phyloP scores from a whole-genome alignment of 2,797 vertebrate genomes.

The Okamejei kenojei region DNA sequence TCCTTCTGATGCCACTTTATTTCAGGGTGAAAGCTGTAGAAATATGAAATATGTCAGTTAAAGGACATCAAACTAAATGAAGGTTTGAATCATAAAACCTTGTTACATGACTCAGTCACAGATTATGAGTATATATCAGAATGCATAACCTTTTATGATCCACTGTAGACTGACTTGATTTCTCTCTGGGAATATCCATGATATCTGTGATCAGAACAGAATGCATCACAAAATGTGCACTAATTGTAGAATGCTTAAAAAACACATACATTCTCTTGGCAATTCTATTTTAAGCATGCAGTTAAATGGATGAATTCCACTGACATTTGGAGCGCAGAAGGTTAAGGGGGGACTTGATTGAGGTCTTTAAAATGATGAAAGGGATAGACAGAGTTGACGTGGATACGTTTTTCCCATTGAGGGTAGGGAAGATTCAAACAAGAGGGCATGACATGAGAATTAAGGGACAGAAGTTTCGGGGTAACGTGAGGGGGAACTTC shows the following conservation, averaged over 20 bases:
- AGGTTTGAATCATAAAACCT: not conserved
- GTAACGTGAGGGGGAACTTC: too few relatives aligned
- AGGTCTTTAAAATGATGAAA: too few relatives aligned
- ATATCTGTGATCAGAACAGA: slow-evolving; percentile 2
- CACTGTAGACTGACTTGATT: not conserved
- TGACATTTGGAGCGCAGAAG: not conserved
- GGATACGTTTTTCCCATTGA: too few relatives aligned
- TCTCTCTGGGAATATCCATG: not conserved
- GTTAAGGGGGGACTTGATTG: too few relatives aligned
- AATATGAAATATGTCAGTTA: not conserved
- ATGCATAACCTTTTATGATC: slow-evolving; percentile 22
- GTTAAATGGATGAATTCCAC: not conserved
- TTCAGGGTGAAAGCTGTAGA: slow-evolving; percentile 54
- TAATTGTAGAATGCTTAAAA: not conserved
- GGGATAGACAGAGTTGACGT: too few relatives aligned
- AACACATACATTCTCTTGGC: not conserved
- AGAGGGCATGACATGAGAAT: too few relatives aligned
- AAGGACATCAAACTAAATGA: not conserved
- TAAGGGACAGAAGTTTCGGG: too few relatives aligned
- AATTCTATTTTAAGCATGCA: not conserved
- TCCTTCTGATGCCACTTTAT: slow-evolving; percentile 64
- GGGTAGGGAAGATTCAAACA: too few relatives aligned
- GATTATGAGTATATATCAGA: not conserved
- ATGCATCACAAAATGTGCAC: not conserved
- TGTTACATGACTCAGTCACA: not conserved